phyloP scores from a whole-genome alignment of 2,113 vertebrate species.

The Nothocercus julius region DNA sequence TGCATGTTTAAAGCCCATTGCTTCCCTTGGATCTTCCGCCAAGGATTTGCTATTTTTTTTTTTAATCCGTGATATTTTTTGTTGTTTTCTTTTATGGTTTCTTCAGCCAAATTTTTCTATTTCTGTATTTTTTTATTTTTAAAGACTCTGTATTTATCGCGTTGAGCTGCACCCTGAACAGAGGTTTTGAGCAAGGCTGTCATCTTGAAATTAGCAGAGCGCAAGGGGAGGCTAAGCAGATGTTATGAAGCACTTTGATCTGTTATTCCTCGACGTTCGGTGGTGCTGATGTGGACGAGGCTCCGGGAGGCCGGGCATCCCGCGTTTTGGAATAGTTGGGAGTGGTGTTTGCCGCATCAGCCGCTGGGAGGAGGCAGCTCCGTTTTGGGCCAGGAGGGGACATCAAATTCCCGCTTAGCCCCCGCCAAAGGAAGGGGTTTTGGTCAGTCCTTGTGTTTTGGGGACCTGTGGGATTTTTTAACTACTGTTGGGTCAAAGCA shows the following conservation, averaged over 20 bases:
- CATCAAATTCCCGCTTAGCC: not conserved
- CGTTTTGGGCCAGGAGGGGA: not conserved
- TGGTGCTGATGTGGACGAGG: not conserved
- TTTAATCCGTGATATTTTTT: not conserved
- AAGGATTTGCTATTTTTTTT: not conserved
- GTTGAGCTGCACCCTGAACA: not conserved
- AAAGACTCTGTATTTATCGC: not conserved
- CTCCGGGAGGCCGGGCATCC: not conserved
- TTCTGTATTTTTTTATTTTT: not conserved
- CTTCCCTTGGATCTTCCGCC: conserved; percentile 4
- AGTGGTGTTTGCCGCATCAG: not conserved
- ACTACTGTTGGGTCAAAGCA: not conserved
- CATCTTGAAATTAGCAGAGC: not conserved
- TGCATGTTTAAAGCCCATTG: conserved; percentile 1
- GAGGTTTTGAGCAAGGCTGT: not conserved
- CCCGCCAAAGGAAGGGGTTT: not conserved
- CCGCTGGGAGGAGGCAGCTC: not conserved
- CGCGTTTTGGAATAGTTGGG: not conserved
- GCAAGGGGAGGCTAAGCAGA: not conserved
- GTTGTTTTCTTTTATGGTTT: not conserved
- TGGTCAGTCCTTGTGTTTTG: rapidly evolving
- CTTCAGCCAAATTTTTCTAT: not conserved
- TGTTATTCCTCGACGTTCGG: not conserved
- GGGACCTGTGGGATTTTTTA: not conserved
- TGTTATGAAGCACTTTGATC: not conserved